Evolutionary conservation across 2,888 invertebrate species (phyloP).

Genomic region (Beris chalybata): DNA sequence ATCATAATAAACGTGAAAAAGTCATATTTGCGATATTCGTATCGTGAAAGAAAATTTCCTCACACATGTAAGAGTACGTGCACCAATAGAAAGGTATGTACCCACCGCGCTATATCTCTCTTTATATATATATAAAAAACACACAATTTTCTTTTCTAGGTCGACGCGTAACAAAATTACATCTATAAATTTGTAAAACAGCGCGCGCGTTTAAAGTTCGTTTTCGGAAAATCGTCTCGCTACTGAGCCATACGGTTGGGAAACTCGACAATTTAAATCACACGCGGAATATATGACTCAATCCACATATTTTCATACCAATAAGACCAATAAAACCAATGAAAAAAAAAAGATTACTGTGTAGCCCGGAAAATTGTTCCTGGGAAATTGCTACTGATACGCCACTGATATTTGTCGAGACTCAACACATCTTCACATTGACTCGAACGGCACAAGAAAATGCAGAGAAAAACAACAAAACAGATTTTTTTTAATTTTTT

Average conservation of each 20-base stretch:
- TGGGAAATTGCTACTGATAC: no score
- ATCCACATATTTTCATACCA: no score
- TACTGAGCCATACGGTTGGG: slow-evolving; percentile 45
- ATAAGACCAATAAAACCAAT: no score
- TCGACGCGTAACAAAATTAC: slow-evolving; percentile 25
- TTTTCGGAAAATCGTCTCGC: slow-evolving; percentile 53
- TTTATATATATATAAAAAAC: slow-evolving; percentile 12
- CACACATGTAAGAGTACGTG: no score
- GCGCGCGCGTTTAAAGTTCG: slow-evolving; percentile 44
- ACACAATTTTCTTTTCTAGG: slow-evolving; percentile 32
- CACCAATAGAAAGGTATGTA: no score
- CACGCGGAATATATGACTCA: neutral
- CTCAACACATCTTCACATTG: slow-evolving; percentile 30
- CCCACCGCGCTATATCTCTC: no score
- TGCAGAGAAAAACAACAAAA: slow-evolving; percentile 31
- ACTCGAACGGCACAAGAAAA: slow-evolving; percentile 27
- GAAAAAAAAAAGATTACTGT: no score
- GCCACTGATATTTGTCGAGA: no score
- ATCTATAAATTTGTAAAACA: slow-evolving; percentile 7
- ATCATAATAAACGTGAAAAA: neutral
- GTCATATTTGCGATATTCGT: slow-evolving; percentile 15
- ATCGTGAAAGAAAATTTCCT: neutral
- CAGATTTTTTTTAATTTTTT: slow-evolving; percentile 4
- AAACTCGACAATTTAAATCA: slow-evolving; percentile 6
- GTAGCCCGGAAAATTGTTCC: no score